These are phyloP conservation scores for Noctilio leporinus DNA, from an alignment of 2,113 vertebrate genomes.

Conservation along the genomic window DNA sequence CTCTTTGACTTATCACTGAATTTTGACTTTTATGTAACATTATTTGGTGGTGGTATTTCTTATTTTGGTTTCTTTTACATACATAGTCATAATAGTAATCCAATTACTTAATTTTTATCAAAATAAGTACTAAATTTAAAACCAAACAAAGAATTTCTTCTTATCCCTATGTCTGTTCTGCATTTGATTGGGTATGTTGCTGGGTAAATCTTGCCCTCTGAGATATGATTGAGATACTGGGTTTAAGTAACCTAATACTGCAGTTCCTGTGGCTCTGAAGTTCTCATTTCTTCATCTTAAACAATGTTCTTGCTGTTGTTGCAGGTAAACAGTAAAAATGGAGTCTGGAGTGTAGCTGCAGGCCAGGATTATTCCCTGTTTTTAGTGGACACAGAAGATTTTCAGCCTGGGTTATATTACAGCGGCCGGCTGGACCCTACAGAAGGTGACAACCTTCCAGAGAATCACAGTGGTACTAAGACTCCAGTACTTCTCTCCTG, in stretches of 20 bases:
- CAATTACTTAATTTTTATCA: neutral
- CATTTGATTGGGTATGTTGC: neutral
- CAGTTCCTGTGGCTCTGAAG: neutral
- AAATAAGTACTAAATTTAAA: conserved; percentile 34
- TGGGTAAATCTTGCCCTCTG: neutral
- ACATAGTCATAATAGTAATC: neutral
- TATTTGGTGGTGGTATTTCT: neutral
- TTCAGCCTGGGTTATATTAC: conserved; percentile 94
- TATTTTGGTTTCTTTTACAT: neutral
- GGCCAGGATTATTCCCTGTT: conserved; percentile 91
- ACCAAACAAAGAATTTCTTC: neutral
- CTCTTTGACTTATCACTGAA: neutral
- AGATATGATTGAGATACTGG: neutral
- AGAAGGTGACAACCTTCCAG: conserved; percentile 67
- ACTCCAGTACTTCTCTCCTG: conserved; percentile 88
- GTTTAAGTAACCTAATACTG: neutral
- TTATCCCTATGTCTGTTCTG: neutral
- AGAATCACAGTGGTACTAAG: conserved; percentile 78
- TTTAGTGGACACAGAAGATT: conserved; percentile 92
- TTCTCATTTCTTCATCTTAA: neutral
- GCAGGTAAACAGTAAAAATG: conserved; percentile 86
- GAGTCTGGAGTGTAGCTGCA: conserved; percentile 89
- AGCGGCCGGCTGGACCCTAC: conserved; percentile 86
- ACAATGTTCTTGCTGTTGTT: conserved; percentile 3
- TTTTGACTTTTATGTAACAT: neutral